Evolutionary conservation across 2,113 vertebrate species (phyloP), one percentile per base, ranked within the genome.

Genomic region (Dicaeum eximium): DNA sequence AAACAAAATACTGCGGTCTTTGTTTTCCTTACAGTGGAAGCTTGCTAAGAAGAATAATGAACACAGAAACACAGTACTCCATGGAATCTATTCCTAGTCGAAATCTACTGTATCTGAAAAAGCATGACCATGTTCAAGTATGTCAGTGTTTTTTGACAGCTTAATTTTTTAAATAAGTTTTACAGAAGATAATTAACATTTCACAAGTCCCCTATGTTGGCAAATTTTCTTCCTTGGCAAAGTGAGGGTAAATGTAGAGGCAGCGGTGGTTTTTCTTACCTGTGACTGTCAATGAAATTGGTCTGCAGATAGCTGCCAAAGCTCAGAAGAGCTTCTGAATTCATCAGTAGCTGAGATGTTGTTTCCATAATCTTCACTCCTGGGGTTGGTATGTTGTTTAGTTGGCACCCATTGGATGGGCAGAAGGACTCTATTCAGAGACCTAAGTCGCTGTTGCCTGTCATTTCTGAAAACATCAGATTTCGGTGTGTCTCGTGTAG

Each of bases 401-500:
- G 17, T 64, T 58, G 48, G 31, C 22, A 44, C 19, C 10, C 0
- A 0, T 18, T 81, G 47, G 48, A 33, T 44, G 53, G 57, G 44
- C 37, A 56, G 31, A 51, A 60, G 37, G 24, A 75, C 12, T 82
- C 35, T 56, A 6, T 81, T 79, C 47, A 58, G 48, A 91, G 73
- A 60, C 33, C 18, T 44, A 35, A 53, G 40, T 44, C 57, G 37
- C n/a, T 57, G 31, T 65, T 73, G 61, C 35, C 50, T 91, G 15
- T 58, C 8, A 28, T 64, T 66, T 73, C 37, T 88, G 31, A 72
- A 89, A 82, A 71, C 57, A 56, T 45, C 48, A 47, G 44, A 85
- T 81, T 82, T 92, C 31, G 57, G 40, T 48, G 24, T 69, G 37
- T 60, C 30, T 80, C 25, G 3, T 16, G 18, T 37, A 58, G 42